Conservation (phyloP, 2,888 invertebrate genomes). For the Corbicula japonica region DNA sequence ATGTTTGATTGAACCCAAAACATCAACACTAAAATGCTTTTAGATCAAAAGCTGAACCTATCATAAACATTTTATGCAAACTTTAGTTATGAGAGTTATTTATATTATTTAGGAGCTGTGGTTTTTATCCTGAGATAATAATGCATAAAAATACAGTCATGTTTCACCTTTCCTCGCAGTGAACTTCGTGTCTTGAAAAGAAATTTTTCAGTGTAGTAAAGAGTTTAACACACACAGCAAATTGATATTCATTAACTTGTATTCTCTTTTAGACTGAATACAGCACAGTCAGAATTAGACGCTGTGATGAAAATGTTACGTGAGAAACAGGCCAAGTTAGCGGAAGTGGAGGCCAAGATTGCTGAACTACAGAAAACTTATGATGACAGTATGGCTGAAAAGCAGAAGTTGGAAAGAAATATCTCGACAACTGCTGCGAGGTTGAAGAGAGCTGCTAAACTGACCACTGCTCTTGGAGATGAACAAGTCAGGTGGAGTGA, state of each 20-base stretch:
- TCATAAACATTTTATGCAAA: too few relatives aligned
- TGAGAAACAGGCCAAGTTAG: constrained; percentile 93
- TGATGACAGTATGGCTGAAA: constrained; percentile 88
- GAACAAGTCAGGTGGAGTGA: constrained; percentile 95
- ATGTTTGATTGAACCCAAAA: too few relatives aligned
- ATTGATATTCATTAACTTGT: not conserved
- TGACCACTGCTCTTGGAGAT: constrained; percentile 95
- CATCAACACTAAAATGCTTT: too few relatives aligned
- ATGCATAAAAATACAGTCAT: too few relatives aligned
- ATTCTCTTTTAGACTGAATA: constrained; percentile 78
- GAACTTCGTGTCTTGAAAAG: too few relatives aligned
- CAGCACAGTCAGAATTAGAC: constrained; percentile 92
- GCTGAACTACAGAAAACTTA: constrained; percentile 86
- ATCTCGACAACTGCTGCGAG: constrained; percentile 93
- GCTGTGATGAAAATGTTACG: constrained; percentile 92
- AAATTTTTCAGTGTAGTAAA: too few relatives aligned
- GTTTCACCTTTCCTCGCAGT: too few relatives aligned
- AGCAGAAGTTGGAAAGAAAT: constrained; percentile 91
- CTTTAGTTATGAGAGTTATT: too few relatives aligned
- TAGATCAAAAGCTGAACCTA: too few relatives aligned
- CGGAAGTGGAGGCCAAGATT: constrained; percentile 92
- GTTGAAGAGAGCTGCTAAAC: constrained; percentile 92
- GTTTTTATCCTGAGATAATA: too few relatives aligned
- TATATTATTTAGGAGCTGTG: too few relatives aligned
- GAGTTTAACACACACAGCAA: too few relatives aligned